Evolutionary conservation across 2,113 vertebrate genomes (phyloP).

Genomic region (Apteryx owenii): DNA sequence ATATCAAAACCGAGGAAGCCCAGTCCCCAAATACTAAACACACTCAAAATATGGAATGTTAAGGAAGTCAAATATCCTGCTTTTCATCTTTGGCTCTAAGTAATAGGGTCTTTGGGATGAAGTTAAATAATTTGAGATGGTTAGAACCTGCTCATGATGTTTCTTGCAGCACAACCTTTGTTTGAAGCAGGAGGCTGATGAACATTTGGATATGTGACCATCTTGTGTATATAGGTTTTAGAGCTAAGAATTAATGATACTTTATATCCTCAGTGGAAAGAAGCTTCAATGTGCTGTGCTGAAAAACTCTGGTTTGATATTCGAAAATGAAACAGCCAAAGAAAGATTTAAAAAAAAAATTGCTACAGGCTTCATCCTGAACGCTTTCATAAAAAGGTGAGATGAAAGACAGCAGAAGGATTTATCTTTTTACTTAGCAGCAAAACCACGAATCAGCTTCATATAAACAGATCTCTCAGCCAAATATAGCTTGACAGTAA

Average conservation of each 20-base stretch:
- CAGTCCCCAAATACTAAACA: neutral
- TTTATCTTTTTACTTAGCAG: conserved; percentile 76
- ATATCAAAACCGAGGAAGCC: neutral
- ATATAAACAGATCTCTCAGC: conserved; percentile 76
- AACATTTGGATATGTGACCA: conserved; percentile 37
- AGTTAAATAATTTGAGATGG: neutral
- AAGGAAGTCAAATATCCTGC: neutral
- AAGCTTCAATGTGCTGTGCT: conserved; percentile 44
- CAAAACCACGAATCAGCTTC: conserved; percentile 72
- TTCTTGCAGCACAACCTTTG: neutral
- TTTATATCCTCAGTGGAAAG: conserved; percentile 58
- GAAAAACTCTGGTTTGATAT: conserved; percentile 64
- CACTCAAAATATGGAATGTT: neutral
- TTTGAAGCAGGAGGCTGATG: conserved; percentile 28
- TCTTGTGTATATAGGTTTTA: conserved; percentile 49
- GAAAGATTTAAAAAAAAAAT: conserved; percentile 37
- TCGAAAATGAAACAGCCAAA: conserved; percentile 69
- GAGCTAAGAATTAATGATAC: conserved; percentile 59
- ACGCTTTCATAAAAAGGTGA: conserved; percentile 73
- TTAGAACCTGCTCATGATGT: neutral
- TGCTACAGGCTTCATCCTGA: conserved; percentile 58
- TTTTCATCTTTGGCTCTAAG: neutral
- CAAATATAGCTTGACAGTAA: conserved; percentile 76
- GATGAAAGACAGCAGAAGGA: conserved; percentile 77
- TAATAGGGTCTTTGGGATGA: neutral